These are phyloP conservation scores for Cryptocephalus primarius DNA, from an alignment of 2,888 invertebrate species.

Conservation along the genomic window DNA sequence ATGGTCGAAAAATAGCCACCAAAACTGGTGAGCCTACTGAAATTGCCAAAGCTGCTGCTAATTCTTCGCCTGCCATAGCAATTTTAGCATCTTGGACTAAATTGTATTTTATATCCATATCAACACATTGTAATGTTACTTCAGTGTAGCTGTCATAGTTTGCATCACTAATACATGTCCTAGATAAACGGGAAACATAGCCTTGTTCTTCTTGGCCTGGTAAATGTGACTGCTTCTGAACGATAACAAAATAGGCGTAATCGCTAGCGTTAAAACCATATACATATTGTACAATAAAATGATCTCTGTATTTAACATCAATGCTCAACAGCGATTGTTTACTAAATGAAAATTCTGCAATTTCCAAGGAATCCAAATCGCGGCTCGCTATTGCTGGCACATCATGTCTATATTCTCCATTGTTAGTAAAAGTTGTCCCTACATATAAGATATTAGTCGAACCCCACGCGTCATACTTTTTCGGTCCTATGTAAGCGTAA, in stretches of 20 bases:
- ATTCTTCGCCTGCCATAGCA: constrained; percentile 69
- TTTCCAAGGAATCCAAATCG: constrained; percentile 66
- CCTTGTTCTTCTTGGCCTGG: constrained; percentile 82
- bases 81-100: constrained; percentile 89
- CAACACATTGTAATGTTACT: constrained; percentile 81
- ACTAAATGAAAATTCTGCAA: constrained; percentile 73
- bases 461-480: constrained; percentile 76
- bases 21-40: constrained; percentile 71
- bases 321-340: constrained; percentile 79
- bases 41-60: constrained; percentile 73
- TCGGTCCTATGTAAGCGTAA: constrained; percentile 84
- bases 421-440: constrained; percentile 85
- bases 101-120: constrained; percentile 66
- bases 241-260: constrained; percentile 91
- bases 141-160: constrained; percentile 97
- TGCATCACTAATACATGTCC: constrained; percentile 89
- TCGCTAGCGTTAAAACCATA: constrained; percentile 93
- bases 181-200: constrained; percentile 79
- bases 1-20: constrained; percentile 82
- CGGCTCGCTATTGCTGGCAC: constrained; percentile 88
- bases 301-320: constrained; percentile 88
- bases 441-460: constrained; percentile 80
- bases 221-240: constrained; percentile 86
- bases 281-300: constrained; percentile 91
- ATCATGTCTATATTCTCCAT: constrained; percentile 82